Base-by-base conservation (phyloP, 2,888 invertebrate species). In the Arenicola marina region DNA sequence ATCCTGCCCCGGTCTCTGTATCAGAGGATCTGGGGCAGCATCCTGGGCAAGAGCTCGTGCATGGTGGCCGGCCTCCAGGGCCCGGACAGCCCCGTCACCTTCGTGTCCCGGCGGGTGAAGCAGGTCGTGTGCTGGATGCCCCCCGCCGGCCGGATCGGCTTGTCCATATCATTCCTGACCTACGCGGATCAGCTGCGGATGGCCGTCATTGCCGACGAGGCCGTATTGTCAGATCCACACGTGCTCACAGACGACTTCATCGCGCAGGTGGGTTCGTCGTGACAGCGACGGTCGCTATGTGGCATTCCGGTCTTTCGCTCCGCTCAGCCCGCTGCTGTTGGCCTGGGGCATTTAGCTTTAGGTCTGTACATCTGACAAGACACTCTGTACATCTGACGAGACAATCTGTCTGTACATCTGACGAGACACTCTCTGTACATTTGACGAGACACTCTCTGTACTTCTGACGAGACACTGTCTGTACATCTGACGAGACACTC, bases 161-260 rank as follows among this genome's bases (percentile, higher is more conserved):
- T 87, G 32, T 83, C 85, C 1, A 81, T 87, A 38, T 85, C 87
- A 7, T 84, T 86, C 62, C 81, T 87, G 68, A 86, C 85, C 44
- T 87, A 87, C 73, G 85, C 84, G 15, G 86, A 87, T 69, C 83
- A 84, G 69, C 77, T 87, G 45, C 84, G 84, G 65, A 77, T 87
- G 68, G 81, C 86, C 15, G 85, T 87, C 33, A 80, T 85, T n/a
- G 81, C 86, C 2, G 84, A 85, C 66, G 72, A 79, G 54, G 76
- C 79, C 26, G 78, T 84, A 24, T 71, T 84, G 24, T 78, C 81
- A 2, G 77, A 83, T 59, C 83, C 84, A 1, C 76, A 81, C 45
- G 64, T 79, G 18, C 66, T 84, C 38, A 77, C 83, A 32, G 75
- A 76, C 44, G 78, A 82, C 63, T 83, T 84, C 71, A 73, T 76